Evolutionary conservation across 2,113 vertebrate species (phyloP), one percentile per base, ranked within the genome.

Genomic region (Hippolais icterina): DNA sequence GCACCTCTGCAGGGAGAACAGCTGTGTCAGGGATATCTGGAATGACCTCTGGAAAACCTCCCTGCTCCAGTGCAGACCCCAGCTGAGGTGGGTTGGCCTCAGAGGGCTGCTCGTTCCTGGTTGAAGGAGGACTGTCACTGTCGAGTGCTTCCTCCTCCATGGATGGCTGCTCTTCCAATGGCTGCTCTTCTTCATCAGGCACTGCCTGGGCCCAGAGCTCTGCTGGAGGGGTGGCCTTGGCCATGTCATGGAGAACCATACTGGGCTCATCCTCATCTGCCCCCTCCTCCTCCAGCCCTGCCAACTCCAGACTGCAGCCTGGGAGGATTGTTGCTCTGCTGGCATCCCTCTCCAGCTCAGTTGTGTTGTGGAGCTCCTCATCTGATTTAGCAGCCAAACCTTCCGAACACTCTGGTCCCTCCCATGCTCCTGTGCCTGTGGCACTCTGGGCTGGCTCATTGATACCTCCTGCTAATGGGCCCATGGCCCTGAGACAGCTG

Each of bases 341-440:
- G 3, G 12, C 29, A 0, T 44, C 23, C 0, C 10, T 19, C 8
- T 79, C 81, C 15, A 11, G 39, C 71, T 59, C 47, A 0, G 3
- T 3, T 2, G 5, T 5, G 10, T 7, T 5, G 0, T 49, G 21
- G 0, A 49, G 46, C 39, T 91, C 87, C 80, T 81, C 27, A 0
- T 37, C 35, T 0, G 14, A 25, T 7, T 25, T 47, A 7, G 82
- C 22, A 11, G 52, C 61, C 53, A 15, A 56, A 25, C 5, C 60
- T 63, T 50, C 80, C 0, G 2, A 17, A 8, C 2, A 1, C 14
- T 24, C 78, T 0, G 10, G 12, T 52, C 6, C 86, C 31, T 78
- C 28, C 1, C 0, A 3, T 0, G 7, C 3, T 0, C 13, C 10
- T 0, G 72, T 2, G 33, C 53, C 44, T 0, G 15, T 2, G 10